A percentile compares a stretch with the other conserved stretches of the same genome.
Conservation (phyloP, 2,113 vertebrate genomes). For the Neolamprologus falcicula region DNA sequence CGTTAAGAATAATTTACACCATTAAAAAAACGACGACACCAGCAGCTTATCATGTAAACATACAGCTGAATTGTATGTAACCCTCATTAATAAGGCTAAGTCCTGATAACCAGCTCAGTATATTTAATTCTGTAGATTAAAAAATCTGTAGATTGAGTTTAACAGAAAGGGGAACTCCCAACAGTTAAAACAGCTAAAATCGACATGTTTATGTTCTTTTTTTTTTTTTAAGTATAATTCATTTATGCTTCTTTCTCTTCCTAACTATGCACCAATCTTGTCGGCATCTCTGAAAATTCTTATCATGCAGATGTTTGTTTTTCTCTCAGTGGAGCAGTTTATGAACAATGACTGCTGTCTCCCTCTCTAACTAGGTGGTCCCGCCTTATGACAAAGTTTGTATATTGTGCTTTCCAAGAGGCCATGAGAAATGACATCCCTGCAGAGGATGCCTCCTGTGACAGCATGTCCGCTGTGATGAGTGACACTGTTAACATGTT, state of each 20-base stretch:
- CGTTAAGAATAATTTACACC: neutral
- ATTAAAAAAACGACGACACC: neutral
- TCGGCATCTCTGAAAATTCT: conserved; percentile 3
- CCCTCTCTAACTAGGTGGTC: conserved; percentile 65
- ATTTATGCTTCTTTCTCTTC: neutral
- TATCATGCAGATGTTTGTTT: conserved; percentile 62
- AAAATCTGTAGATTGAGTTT: neutral
- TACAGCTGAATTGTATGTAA: neutral
- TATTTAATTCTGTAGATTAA: neutral
- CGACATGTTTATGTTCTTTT: neutral
- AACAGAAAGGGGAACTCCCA: neutral
- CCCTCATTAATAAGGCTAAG: neutral
- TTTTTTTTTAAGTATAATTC: neutral
- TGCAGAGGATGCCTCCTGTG: conserved; percentile 6
- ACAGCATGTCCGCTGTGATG: neutral
- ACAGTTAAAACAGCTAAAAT: neutral
- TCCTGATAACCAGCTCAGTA: neutral
- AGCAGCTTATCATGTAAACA: neutral
- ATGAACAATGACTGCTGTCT: conserved; percentile 16
- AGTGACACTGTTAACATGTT: conserved; percentile 26
- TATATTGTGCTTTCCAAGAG: conserved; percentile 73
- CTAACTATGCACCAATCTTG: neutral
- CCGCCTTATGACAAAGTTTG: conserved; percentile 34
- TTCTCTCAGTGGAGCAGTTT: conserved; percentile 54
- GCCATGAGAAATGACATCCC: conserved; percentile 69